Evolutionary conservation across 1,140 invertebrate genomes (phyloP).

Genomic region (Mylabris phalerata): DNA sequence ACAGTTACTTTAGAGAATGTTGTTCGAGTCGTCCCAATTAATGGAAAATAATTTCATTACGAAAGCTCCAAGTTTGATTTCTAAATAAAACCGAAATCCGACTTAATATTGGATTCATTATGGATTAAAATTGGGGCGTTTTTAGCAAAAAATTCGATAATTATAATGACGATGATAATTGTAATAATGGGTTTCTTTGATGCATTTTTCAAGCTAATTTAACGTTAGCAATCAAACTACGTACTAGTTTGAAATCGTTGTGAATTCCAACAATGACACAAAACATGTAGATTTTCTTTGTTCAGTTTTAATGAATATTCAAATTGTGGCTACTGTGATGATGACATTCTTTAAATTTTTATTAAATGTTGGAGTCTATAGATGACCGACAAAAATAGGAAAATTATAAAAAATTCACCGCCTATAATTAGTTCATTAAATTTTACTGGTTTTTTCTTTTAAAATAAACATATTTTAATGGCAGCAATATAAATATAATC

Average conservation of each 20-base stretch:
- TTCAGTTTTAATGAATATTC: slow-evolving; percentile 13
- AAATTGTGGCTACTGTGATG: slow-evolving; percentile 9
- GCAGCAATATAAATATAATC: slow-evolving; percentile 9
- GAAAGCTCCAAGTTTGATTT: too few relatives aligned
- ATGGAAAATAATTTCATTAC: too few relatives aligned
- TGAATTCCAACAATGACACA: slow-evolving; percentile 3
- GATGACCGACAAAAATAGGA: not conserved
- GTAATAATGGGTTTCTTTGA: slow-evolving; percentile 16
- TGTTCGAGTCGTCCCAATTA: too few relatives aligned
- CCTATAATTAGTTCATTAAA: slow-evolving; percentile 2
- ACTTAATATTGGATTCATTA: too few relatives aligned
- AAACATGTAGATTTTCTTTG: slow-evolving; percentile 10
- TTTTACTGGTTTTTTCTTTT: slow-evolving; percentile 3
- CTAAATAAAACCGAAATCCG: too few relatives aligned
- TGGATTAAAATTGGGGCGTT: too few relatives aligned
- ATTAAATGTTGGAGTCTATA: slow-evolving; percentile 1
- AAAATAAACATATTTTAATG: too few relatives aligned
- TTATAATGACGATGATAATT: too few relatives aligned
- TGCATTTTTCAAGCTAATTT: slow-evolving; percentile 11
- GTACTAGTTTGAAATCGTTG: slow-evolving; percentile 10
- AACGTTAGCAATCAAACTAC: slow-evolving; percentile 10
- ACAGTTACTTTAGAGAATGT: too few relatives aligned
- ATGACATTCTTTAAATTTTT: slow-evolving; percentile 2
- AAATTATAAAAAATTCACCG: not conserved
- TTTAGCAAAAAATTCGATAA: too few relatives aligned